phyloP scores from a whole-genome alignment of 2,113 vertebrate species.

The Heterotilapia buettikoferi region DNA sequence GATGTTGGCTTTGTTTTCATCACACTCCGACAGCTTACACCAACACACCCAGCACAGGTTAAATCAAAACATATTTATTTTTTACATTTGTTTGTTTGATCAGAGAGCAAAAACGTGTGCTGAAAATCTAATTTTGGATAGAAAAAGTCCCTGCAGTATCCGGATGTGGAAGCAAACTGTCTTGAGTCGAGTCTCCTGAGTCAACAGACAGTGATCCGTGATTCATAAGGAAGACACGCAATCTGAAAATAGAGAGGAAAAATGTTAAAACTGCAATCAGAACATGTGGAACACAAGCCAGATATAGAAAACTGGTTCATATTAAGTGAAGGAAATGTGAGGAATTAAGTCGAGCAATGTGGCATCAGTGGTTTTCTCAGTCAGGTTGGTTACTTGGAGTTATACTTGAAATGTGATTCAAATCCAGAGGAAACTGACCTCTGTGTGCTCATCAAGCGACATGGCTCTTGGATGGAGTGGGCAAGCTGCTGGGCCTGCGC shows the following conservation, averaged over 20 bases:
- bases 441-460: not conserved
- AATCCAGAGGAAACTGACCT: not conserved
- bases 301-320: not conserved
- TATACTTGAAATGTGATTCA: not conserved
- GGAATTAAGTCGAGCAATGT: not conserved
- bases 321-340: not conserved
- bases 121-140: constrained; percentile 4
- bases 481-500: not conserved
- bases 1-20: not conserved
- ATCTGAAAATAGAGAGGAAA: not conserved
- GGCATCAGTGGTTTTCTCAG: not conserved
- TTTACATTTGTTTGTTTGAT: not conserved
- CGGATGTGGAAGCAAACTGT: not conserved
- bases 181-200: constrained; percentile 19
- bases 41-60: not conserved
- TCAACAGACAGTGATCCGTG: constrained; percentile 28
- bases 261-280: not conserved
- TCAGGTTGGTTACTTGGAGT: not conserved
- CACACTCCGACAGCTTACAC: not conserved
- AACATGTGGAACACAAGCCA: not conserved
- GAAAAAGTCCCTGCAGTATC: constrained; percentile 18
- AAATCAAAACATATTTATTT: not conserved
- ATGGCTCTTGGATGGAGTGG: not conserved
- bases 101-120: not conserved
- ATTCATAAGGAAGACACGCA: constrained; percentile 31